A percentile compares a stretch with the other conserved stretches of the same genome.
Conservation (phyloP, 2,888 invertebrate genomes). For the Myopa tessellatipennis region DNA sequence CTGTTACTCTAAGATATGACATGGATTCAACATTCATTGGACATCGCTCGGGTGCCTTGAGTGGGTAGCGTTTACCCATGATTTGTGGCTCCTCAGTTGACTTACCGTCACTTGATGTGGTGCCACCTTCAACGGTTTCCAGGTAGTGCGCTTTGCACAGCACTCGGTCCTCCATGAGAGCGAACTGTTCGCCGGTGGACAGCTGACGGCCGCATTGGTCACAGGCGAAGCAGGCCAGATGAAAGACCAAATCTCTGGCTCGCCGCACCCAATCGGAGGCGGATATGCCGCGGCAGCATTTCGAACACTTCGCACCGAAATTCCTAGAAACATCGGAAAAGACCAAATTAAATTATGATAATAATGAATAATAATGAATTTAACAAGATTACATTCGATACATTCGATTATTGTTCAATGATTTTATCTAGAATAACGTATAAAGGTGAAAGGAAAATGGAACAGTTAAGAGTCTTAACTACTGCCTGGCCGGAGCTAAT, state of each 20-base stretch:
- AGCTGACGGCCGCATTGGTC: slow-evolving; percentile 94
- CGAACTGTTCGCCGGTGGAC: slow-evolving; percentile 97
- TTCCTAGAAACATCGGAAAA: slow-evolving; percentile 75
- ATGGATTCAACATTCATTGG: too few species aligned
- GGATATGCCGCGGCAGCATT: slow-evolving; percentile 92
- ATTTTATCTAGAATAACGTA: too few species aligned
- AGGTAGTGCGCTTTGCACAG: slow-evolving; percentile 98
- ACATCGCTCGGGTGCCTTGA: too few species aligned
- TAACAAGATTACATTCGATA: neutral
- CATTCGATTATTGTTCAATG: too few species aligned
- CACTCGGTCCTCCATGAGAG: slow-evolving; percentile 92
- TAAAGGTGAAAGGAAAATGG: too few species aligned
- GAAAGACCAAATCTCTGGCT: slow-evolving; percentile 94
- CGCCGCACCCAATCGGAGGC: slow-evolving; percentile 98
- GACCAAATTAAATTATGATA: slow-evolving; percentile 2
- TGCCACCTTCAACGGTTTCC: slow-evolving; percentile 92
- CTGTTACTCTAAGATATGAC: too few species aligned
- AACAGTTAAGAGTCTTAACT: too few species aligned
- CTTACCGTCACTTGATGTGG: slow-evolving; percentile 88
- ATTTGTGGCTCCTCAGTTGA: too few species aligned
- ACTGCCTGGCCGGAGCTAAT: too few species aligned
- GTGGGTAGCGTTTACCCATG: too few species aligned
- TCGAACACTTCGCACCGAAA: slow-evolving; percentile 96
- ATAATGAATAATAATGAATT: too few species aligned
- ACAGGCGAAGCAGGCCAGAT: slow-evolving; percentile 98